Conservation (phyloP, 2,888 invertebrate species). For the Yponomeuta evonymella region DNA sequence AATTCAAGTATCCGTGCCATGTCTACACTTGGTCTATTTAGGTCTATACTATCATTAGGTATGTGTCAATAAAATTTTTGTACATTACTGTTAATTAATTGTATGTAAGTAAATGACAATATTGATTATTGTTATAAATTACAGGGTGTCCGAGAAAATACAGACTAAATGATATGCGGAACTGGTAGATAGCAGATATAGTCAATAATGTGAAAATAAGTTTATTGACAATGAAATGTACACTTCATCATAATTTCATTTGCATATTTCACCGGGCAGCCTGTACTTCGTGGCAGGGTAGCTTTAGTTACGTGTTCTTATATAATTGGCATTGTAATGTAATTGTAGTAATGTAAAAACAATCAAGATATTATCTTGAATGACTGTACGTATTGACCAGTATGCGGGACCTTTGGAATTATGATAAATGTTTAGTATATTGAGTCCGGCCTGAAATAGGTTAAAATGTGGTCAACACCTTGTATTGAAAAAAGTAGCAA, state of each 20-base stretch:
- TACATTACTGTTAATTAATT: background rate
- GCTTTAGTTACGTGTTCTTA: background rate
- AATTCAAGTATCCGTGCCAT: conserved; percentile 5
- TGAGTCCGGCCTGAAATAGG: background rate
- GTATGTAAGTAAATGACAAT: background rate
- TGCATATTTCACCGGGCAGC: background rate
- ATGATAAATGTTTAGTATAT: background rate
- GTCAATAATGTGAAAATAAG: background rate
- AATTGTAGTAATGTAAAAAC: background rate
- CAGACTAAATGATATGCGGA: background rate
- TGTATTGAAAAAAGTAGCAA: background rate
- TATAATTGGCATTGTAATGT: background rate
- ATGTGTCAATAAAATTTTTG: background rate
- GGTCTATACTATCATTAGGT: background rate
- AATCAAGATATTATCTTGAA: background rate
- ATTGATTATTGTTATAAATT: conserved; percentile 1
- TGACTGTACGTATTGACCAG: conserved; percentile 4
- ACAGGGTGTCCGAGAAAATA: background rate
- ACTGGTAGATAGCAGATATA: background rate
- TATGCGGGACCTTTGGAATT: background rate
- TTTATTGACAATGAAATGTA: background rate
- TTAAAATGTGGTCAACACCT: background rate
- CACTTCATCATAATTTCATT: background rate
- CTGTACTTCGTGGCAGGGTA: conserved; percentile 10
- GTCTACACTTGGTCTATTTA: background rate